Conservation (phyloP, 2,113 vertebrate species). For the Nothocercus julius region DNA sequence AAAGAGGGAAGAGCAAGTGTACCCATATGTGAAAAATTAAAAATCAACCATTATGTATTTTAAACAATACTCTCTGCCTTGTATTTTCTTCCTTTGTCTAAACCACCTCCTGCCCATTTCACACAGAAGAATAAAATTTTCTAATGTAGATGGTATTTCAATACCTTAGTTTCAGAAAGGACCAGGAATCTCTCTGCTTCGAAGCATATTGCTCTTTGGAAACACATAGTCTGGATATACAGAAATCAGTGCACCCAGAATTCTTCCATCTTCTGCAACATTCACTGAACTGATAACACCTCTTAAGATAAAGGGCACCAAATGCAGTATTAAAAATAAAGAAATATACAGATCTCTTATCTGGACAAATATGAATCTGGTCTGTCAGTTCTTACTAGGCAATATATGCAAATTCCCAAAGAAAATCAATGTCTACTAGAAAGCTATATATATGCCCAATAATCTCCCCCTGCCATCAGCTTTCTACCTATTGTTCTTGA, state of each 20-base stretch:
- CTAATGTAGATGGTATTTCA: neutral
- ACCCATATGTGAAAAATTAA: neutral
- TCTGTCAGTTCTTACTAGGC: neutral
- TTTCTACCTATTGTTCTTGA: neutral
- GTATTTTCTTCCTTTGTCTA: neutral
- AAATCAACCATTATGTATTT: neutral
- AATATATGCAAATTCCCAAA: neutral
- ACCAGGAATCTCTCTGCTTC: neutral
- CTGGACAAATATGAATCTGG: accelerated
- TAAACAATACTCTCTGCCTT: neutral
- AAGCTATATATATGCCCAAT: neutral
- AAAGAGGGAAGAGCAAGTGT: neutral
- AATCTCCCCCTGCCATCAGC: neutral
- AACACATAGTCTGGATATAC: neutral
- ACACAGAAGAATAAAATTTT: neutral
- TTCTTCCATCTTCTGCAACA: neutral
- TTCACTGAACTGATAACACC: neutral
- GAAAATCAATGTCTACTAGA: neutral
- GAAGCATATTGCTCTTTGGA: neutral
- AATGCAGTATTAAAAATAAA: neutral
- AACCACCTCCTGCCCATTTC: neutral
- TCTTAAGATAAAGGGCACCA: neutral
- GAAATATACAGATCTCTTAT: neutral
- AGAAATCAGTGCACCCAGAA: neutral
- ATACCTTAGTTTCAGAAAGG: neutral